Conservation (phyloP, 64 coral and sea anemone species). For the Trachythela sp. region DNA sequence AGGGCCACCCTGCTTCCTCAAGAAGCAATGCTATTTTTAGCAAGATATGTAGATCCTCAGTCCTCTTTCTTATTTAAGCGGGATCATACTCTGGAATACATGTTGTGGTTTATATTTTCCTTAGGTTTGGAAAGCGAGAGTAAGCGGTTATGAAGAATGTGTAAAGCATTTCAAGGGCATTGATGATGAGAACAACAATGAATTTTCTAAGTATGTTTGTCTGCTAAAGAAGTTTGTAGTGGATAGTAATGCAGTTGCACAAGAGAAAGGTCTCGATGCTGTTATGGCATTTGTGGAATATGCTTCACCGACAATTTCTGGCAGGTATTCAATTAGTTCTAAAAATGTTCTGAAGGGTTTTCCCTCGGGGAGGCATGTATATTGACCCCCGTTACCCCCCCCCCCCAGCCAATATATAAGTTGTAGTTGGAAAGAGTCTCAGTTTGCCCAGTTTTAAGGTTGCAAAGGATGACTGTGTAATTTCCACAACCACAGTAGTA, state of each 20-base stretch:
- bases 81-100: no score
- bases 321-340: constrained; percentile 49
- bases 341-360: not conserved
- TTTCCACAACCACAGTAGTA: no score
- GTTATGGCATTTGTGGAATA: constrained; percentile 69
- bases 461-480: no score
- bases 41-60: no score
- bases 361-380: no score
- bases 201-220: constrained; percentile 81
- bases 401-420: no score
- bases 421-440: no score
- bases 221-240: constrained; percentile 93
- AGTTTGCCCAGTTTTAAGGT: no score
- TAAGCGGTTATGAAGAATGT: constrained; percentile 88
- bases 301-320: constrained; percentile 77
- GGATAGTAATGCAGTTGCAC: constrained; percentile 92
- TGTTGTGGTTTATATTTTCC: not conserved
- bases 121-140: constrained; percentile 97
- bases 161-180: constrained; percentile 63
- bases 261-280: constrained; percentile 89
- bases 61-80: no score
- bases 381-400: no score
- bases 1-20: no score
- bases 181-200: constrained; percentile 76
- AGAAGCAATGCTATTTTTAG: no score